phyloP scores from a whole-genome alignment of 2,113 vertebrate species.

The Epinephelus cyanopodus region DNA sequence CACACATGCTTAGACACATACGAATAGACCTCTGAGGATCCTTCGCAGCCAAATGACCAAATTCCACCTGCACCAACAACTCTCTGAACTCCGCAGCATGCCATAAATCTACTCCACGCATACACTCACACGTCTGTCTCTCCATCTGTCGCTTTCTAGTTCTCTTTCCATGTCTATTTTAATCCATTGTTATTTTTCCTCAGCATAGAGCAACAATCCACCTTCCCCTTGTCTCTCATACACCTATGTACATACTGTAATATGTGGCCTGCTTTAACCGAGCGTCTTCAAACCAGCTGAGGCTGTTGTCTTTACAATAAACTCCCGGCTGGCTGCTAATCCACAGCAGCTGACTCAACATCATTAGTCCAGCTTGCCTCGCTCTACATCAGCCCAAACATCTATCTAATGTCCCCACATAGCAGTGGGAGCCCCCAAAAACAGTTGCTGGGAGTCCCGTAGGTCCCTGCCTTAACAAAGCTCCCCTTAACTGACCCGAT shows the following conservation, averaged over 20 bases:
- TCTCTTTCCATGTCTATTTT: conserved; percentile 32
- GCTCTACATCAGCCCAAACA: conserved; percentile 67
- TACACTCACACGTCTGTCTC: conserved; percentile 27
- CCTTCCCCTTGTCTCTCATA: conserved; percentile 8
- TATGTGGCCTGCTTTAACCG: conserved; percentile 12
- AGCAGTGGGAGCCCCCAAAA: conserved; percentile 50
- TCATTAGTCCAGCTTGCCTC: conserved; percentile 73
- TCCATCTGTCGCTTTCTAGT: conserved; percentile 24
- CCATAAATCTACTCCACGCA: conserved; percentile 51
- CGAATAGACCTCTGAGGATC: conserved; percentile 54
- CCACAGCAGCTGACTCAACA: conserved; percentile 82
- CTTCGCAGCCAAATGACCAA: conserved; percentile 46
- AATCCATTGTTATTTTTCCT: conserved; percentile 33
- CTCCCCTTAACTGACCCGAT: conserved; percentile 50
- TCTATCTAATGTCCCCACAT: conserved; percentile 71
- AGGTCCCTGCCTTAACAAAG: conserved; percentile 51
- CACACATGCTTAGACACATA: not conserved
- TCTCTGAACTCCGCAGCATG: conserved; percentile 53
- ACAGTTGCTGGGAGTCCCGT: conserved; percentile 31
- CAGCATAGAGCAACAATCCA: conserved; percentile 1
- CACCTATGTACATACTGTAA: not conserved
- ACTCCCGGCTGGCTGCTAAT: conserved; percentile 77
- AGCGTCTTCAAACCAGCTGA: conserved; percentile 52
- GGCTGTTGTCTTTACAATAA: conserved; percentile 69
- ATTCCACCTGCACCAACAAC: conserved; percentile 72